A percentile compares a stretch with the other conserved stretches of the same genome.
Conservation (phyloP, 2,888 invertebrate genomes). For the Euplagia quadripunctaria region DNA sequence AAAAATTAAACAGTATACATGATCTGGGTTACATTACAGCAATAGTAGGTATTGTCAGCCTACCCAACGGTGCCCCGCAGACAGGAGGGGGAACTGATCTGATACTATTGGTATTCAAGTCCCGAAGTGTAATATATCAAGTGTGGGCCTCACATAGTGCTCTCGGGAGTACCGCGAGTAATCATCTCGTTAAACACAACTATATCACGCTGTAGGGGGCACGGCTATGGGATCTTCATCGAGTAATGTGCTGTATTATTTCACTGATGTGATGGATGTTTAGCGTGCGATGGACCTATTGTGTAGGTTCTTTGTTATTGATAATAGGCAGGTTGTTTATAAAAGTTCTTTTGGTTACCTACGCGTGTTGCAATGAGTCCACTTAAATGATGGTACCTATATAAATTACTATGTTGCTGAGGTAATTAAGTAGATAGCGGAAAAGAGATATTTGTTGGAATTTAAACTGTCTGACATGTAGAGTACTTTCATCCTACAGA, state of each 20-base stretch:
- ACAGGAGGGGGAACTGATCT: slow-evolving; percentile 1
- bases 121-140: slow-evolving; percentile 7
- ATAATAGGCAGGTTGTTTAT: neutral
- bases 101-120: slow-evolving; percentile 11
- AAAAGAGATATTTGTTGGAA: too few species aligned
- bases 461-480: too few species aligned
- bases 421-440: too few species aligned
- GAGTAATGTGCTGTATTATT: slow-evolving; percentile 25
- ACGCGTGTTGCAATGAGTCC: neutral
- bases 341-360: neutral
- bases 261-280: slow-evolving; percentile 34
- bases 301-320: slow-evolving; percentile 20
- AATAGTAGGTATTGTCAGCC: neutral
- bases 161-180: slow-evolving; percentile 16
- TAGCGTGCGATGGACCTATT: slow-evolving; percentile 33
- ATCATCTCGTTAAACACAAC: slow-evolving; percentile 14
- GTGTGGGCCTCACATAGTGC: slow-evolving; percentile 2
- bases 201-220: slow-evolving; percentile 1
- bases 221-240: slow-evolving; percentile 8
- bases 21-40: neutral
- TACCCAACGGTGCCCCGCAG: neutral
- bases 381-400: neutral
- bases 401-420: too few species aligned
- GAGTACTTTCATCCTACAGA: too few species aligned
- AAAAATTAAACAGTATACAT: too few species aligned